Conservation (phyloP, 2,797 vertebrate genomes). For the Sebastes hopkinsi region DNA sequence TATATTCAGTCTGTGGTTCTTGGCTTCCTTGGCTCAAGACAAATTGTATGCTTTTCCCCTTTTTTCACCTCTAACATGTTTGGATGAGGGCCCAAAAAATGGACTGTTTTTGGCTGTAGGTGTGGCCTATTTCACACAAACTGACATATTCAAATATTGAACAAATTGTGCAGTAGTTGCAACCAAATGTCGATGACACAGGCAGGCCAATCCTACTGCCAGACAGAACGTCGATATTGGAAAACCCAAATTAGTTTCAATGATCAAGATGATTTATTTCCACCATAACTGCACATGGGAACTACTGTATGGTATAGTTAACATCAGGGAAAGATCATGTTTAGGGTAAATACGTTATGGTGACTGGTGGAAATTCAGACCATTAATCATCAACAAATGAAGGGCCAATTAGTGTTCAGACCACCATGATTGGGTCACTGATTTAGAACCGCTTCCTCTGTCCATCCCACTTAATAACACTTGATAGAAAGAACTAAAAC, state of each 20-base stretch:
- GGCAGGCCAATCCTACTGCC: background rate
- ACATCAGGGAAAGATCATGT: background rate
- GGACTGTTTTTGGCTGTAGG: accelerated
- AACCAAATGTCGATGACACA: too few relatives aligned
- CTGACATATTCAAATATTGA: too few relatives aligned
- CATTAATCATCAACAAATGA: background rate
- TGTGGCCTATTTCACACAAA: too few relatives aligned
- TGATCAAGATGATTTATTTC: background rate
- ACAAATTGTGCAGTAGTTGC: too few relatives aligned
- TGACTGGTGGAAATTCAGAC: background rate
- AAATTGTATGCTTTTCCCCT: background rate
- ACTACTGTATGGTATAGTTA: background rate
- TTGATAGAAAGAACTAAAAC: background rate
- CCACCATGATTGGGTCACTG: background rate
- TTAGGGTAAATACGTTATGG: background rate
- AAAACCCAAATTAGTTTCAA: background rate
- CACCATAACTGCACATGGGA: background rate
- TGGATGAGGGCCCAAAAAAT: background rate
- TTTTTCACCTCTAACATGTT: background rate
- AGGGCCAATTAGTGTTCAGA: background rate
- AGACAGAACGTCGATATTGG: background rate
- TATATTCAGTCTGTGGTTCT: background rate
- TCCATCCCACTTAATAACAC: background rate
- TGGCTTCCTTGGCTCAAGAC: background rate
- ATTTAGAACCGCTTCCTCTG: background rate